Evolutionary conservation across 2,113 vertebrate genomes (phyloP), one percentile per base, ranked within the genome.

Genomic region (Elachura formosa): DNA sequence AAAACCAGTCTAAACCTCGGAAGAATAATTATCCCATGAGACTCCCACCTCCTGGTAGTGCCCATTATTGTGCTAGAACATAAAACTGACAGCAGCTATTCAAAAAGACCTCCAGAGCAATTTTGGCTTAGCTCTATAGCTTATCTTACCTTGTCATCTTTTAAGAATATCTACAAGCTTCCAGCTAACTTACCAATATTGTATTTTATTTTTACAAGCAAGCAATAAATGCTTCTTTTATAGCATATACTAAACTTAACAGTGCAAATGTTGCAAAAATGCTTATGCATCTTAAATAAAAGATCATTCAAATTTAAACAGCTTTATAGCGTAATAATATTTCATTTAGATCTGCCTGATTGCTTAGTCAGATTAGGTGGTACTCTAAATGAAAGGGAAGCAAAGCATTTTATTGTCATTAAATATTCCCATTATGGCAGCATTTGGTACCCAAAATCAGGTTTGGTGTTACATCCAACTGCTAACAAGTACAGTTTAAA

Each of bases 101-200:
- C 59, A 85, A 96, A 92, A 94, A 93, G 86, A 91, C 66, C 72
- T 91, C 66, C 91, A 94, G 31, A 96, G 69, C 69, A 77, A 91
- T 91, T 89, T 91, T 2, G 0, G 38, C 63, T 63, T 72, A 86
- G 89, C 71, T 64, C 8, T 24, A 59, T 34, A 38, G 61, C 68
- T 89, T 67, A 85, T 78, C 77, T 89, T 79, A 68, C 55, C 51
- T 48, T 24, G 71, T 61, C 73, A 93, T 84, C 88, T 80, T 84
- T 86, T 68, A 38, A 87, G 66, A 75, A 45, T 40, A 69, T 62
- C 82, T 90, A 67, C 69, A 88, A 74, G 90, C 61, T 95, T 77
- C 82, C 56, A 84, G 74, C 58, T 94, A 86, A 81, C 46, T 66
- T 71, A 68, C 62, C n/a, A 61, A 73, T 73, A 72, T 55, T 64